phyloP scores from a whole-genome alignment of 2,797 vertebrate genomes.

The Sebastiscus albofasciatus region DNA sequence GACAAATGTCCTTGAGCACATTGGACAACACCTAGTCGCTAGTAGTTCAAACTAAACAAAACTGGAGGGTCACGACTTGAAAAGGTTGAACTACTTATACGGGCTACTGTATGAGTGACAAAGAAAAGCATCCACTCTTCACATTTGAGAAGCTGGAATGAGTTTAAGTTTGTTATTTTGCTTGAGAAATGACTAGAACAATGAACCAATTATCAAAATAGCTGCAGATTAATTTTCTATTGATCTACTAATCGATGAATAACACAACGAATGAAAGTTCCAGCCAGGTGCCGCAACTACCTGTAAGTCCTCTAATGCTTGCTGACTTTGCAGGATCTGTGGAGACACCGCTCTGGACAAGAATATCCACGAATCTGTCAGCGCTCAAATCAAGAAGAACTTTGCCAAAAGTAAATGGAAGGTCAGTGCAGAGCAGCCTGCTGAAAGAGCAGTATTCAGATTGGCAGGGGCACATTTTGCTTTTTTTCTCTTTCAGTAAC shows the following conservation, averaged over 20 bases:
- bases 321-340: constrained; percentile 87
- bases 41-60: too few species aligned
- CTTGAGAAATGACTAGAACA: not conserved
- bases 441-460: constrained; percentile 25
- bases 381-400: constrained; percentile 97
- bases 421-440: constrained; percentile 80
- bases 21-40: too few species aligned
- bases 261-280: not conserved
- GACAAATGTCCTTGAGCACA: too few species aligned
- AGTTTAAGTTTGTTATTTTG: not conserved
- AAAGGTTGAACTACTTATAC: not conserved
- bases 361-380: constrained; percentile 98
- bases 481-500: constrained; percentile 13
- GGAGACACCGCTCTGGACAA: constrained; percentile 96
- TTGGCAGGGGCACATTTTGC: constrained; percentile 29
- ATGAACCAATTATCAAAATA: not conserved
- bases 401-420: constrained; percentile 99
- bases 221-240: not conserved
- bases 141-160: not conserved
- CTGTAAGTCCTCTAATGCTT: not conserved
- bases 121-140: not conserved
- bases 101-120: not conserved
- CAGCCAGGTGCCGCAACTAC: not conserved
- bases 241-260: not conserved
- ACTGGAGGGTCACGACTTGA: too few species aligned